A percentile compares a stretch with the other conserved stretches of the same genome.
These are phyloP conservation scores for Uromys caudimaculatus DNA, from an alignment of 2,797 vertebrate species.

Conservation along the genomic window DNA sequence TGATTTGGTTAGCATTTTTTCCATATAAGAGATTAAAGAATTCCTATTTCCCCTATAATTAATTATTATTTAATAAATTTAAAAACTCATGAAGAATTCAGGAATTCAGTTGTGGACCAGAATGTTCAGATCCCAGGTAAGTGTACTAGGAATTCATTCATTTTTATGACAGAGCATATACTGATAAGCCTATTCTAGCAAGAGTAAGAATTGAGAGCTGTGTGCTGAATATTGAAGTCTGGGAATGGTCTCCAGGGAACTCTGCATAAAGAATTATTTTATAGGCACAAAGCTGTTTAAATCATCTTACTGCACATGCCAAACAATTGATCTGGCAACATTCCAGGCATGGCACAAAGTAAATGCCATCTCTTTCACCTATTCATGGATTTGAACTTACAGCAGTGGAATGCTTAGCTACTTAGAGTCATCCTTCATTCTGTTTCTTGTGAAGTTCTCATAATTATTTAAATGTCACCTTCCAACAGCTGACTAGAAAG, in stretches of 20 bases:
- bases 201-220: conserved; percentile 11
- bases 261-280: conserved; percentile 56
- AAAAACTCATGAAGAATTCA: neutral
- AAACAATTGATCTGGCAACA: conserved; percentile 64
- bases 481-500: conserved; percentile 59
- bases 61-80: conserved; percentile 14
- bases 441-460: conserved; percentile 29
- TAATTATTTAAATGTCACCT: conserved; percentile 61
- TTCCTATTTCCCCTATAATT: conserved; percentile 2
- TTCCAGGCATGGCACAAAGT: conserved; percentile 53
- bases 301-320: neutral
- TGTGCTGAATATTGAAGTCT: neutral
- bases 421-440: conserved; percentile 69
- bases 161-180: neutral
- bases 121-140: neutral
- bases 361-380: conserved; percentile 64
- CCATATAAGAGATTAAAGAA: neutral
- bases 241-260: conserved; percentile 21
- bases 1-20: neutral
- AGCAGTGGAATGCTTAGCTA: conserved; percentile 46
- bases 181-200: neutral
- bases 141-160: neutral
- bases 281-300: conserved; percentile 49
- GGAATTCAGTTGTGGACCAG: neutral
- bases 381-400: conserved; percentile 58